These are phyloP conservation scores for Tetraodon nigroviridis DNA, from an alignment of 2,113 vertebrate species.

Conservation along the genomic window DNA sequence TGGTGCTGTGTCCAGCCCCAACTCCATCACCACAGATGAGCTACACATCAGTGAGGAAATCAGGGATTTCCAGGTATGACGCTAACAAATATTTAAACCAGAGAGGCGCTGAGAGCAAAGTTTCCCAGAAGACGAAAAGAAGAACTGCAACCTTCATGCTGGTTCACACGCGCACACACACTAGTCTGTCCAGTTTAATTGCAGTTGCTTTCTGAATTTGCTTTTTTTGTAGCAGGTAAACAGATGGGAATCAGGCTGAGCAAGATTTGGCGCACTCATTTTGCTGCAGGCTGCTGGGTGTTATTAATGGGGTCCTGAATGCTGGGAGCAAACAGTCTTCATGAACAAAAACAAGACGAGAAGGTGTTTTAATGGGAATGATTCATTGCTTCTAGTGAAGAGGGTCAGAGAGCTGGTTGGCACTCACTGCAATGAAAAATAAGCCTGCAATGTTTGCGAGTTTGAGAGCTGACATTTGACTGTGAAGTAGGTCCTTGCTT, in stretches of 20 bases:
- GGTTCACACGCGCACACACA: background rate
- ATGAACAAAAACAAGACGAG: background rate
- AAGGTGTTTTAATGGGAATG: conserved; percentile 9
- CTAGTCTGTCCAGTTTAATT: background rate
- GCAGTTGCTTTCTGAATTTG: background rate
- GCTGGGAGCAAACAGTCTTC: background rate
- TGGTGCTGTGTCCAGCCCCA: too few relatives aligned
- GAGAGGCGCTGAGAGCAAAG: too few relatives aligned
- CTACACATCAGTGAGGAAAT: too few relatives aligned
- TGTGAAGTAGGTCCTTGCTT: conserved; percentile 13
- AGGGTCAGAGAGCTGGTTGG: background rate
- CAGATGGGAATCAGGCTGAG: background rate
- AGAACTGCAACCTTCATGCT: background rate
- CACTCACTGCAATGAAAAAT: conserved; percentile 13
- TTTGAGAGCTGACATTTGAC: conserved; percentile 18
- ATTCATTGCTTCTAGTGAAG: conserved; percentile 5
- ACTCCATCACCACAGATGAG: too few relatives aligned
- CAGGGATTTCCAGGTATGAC: too few relatives aligned
- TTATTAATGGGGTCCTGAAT: conserved; percentile 4
- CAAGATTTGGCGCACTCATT: background rate
- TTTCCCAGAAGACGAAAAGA: background rate
- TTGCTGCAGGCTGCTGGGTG: background rate
- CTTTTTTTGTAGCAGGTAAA: background rate
- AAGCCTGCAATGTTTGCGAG: conserved; percentile 14
- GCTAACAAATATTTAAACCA: too few relatives aligned